Conservation (phyloP, 2,113 vertebrate species). For the Cathartes aura region DNA sequence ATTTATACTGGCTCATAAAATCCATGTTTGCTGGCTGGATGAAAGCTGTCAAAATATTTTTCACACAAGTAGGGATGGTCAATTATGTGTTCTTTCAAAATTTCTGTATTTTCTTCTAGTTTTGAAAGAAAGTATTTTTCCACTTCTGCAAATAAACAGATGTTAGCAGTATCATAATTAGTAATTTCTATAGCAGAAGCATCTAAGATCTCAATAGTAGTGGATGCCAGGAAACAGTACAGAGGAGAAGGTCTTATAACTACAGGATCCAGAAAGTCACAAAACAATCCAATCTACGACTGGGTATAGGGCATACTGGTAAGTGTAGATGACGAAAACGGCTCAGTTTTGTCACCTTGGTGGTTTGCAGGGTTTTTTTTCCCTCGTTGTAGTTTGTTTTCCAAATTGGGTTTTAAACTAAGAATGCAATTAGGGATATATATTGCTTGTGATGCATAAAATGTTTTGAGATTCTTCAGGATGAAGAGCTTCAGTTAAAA, state of each 20-base stretch:
- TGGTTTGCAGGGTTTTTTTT: not conserved
- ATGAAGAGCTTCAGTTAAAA: not conserved
- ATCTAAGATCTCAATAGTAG: not conserved
- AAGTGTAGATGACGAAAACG: not conserved
- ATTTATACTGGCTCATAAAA: not conserved
- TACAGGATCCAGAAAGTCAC: not conserved
- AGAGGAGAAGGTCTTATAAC: not conserved
- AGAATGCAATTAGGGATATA: not conserved
- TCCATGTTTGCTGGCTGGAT: not conserved
- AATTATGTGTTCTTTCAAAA: not conserved
- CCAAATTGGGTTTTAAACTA: not conserved
- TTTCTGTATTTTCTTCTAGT: not conserved
- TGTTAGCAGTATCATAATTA: not conserved
- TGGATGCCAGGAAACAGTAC: not conserved
- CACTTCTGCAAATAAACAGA: not conserved
- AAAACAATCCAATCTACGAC: not conserved
- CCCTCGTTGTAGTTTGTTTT: not conserved
- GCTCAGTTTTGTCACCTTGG: not conserved
- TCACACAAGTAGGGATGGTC: not conserved
- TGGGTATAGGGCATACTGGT: not conserved
- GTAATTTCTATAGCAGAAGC: not conserved
- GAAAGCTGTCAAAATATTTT: not conserved
- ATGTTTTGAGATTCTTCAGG: not conserved
- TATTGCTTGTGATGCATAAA: not conserved
- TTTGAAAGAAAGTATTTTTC: not conserved